A percentile compares a stretch with the other conserved stretches of the same genome.
phyloP scores from a whole-genome alignment of 2,797 vertebrate genomes.

The Tachyglossus aculeatus region DNA sequence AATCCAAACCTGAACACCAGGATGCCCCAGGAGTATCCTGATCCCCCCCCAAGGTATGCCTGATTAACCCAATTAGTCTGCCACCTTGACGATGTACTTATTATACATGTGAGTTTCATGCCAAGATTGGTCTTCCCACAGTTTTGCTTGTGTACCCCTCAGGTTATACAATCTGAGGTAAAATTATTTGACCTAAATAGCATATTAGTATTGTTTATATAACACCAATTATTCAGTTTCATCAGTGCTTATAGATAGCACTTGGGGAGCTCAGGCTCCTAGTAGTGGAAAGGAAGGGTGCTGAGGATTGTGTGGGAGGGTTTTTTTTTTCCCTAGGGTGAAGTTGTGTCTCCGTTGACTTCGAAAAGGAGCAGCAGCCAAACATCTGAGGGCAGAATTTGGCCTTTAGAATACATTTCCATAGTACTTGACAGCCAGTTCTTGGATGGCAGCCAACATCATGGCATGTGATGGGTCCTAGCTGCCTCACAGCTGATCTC shows the following conservation, averaged over 20 bases:
- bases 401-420: constrained; percentile 25
- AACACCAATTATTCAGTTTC: neutral
- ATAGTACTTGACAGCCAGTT: constrained; percentile 8
- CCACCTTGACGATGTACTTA: too few species aligned
- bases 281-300: too few species aligned
- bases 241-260: too few species aligned
- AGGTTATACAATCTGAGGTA: too few species aligned
- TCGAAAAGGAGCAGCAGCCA: neutral
- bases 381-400: neutral
- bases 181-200: neutral
- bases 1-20: too few species aligned
- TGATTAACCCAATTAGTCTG: too few species aligned
- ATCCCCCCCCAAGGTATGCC: too few species aligned
- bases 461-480: constrained; percentile 10
- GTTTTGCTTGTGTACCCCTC: too few species aligned
- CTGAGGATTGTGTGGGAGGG: neutral
- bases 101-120: too few species aligned
- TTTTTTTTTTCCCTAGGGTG: neutral
- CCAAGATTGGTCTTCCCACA: too few species aligned
- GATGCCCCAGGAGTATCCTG: too few species aligned
- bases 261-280: too few species aligned
- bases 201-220: neutral
- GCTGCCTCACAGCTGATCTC: constrained; percentile 21
- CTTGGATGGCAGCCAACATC: neutral
- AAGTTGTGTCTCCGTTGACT: neutral